A percentile compares a stretch with the other conserved stretches of the same genome.
phyloP scores from a whole-genome alignment of 2,797 vertebrate genomes.

The Pitangus sulphuratus region DNA sequence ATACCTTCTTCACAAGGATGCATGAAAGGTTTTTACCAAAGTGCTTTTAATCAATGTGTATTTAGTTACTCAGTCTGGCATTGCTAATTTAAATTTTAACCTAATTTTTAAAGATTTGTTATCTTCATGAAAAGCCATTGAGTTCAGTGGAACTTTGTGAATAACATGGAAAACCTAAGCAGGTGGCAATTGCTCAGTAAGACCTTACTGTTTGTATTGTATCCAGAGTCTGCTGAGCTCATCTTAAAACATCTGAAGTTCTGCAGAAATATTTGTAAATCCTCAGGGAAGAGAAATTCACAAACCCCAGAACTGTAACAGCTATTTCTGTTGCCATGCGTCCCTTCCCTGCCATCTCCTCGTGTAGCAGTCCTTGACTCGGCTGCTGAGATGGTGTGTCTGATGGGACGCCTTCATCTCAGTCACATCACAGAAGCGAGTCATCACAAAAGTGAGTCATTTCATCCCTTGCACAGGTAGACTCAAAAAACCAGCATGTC shows the following conservation, averaged over 20 bases:
- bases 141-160: conserved; percentile 3
- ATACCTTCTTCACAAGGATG: background rate
- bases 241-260: background rate
- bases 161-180: background rate
- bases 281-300: background rate
- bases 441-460: background rate
- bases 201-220: background rate
- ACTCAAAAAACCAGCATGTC: background rate
- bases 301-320: background rate
- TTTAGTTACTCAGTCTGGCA: background rate
- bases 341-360: background rate
- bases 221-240: background rate
- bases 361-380: background rate
- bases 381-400: background rate
- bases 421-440: background rate
- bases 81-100: background rate
- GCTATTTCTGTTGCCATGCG: background rate
- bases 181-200: background rate
- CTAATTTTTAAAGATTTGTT: conserved; percentile 1
- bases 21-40: background rate
- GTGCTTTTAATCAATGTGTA: background rate
- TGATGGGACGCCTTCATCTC: background rate
- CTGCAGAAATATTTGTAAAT: background rate
- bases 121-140: background rate
- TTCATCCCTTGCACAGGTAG: background rate